phyloP scores from a whole-genome alignment of 2,113 vertebrate genomes.

The Melanotaenia duboulayi region DNA sequence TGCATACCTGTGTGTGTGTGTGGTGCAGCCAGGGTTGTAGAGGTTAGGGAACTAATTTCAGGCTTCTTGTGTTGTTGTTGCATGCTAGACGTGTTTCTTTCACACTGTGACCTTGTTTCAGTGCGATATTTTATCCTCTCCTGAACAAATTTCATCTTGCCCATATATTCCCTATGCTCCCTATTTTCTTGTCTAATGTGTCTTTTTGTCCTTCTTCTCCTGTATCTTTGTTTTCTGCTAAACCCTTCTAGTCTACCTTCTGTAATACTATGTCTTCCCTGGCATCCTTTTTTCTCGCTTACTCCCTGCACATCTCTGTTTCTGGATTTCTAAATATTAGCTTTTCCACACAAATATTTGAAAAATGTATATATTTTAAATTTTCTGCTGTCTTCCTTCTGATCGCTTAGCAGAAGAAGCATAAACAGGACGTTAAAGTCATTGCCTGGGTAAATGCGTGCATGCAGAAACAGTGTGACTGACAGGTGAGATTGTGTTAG shows the following conservation, averaged over 20 bases:
- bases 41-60: slow-evolving; percentile 47
- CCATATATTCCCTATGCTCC: slow-evolving; percentile 7
- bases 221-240: background rate
- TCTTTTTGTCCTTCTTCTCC: background rate
- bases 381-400: slow-evolving; percentile 23
- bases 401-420: slow-evolving; percentile 9
- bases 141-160: slow-evolving; percentile 24
- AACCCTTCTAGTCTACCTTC: background rate
- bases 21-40: background rate
- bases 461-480: slow-evolving; percentile 22
- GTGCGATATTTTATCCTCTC: background rate
- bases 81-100: background rate
- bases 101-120: slow-evolving; percentile 21
- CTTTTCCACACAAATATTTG: slow-evolving; percentile 1
- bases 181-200: background rate
- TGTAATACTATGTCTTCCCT: background rate
- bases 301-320: background rate
- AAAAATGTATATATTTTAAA: slow-evolving; percentile 17
- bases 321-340: background rate
- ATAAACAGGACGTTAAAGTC: background rate
- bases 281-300: background rate
- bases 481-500: slow-evolving; percentile 44
- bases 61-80: background rate
- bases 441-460: slow-evolving; percentile 8
- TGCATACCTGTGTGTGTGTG: background rate